These are phyloP conservation scores for Drosophila azteca DNA, from an alignment of 1,140 invertebrate genomes.

Conservation along the genomic window DNA sequence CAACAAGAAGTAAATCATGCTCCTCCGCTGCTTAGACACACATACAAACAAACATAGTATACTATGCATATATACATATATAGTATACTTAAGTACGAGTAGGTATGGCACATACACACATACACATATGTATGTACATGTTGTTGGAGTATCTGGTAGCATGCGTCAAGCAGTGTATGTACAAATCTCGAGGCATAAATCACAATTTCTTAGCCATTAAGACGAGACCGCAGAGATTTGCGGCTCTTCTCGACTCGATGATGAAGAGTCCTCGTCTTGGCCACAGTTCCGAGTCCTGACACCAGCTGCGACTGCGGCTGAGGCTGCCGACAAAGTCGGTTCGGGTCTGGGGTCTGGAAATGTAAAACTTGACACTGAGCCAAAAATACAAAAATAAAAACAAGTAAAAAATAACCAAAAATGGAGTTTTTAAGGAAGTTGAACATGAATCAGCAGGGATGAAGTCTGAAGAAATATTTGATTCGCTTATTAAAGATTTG, in stretches of 20 bases:
- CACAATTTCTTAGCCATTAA: conserved; percentile 82
- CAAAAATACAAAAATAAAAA: neutral
- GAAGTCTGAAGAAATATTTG: too few relatives aligned
- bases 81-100: neutral
- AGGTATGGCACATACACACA: conserved; percentile 11
- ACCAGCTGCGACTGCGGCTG: conserved; percentile 36
- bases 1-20: conserved; percentile 29
- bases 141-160: neutral
- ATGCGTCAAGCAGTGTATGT: conserved; percentile 29
- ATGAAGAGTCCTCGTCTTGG: conserved; percentile 46
- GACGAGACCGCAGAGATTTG: conserved; percentile 80
- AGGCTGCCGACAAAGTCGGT: conserved; percentile 1
- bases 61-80: neutral
- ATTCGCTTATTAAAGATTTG: neutral
- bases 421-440: conserved; percentile 6
- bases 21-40: conserved; percentile 22
- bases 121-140: neutral
- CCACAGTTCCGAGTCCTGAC: conserved; percentile 4
- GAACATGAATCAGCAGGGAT: too few relatives aligned
- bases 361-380: conserved; percentile 2
- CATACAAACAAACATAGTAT: neutral
- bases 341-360: too few relatives aligned
- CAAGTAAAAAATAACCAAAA: neutral
- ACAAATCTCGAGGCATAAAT: conserved; percentile 77
- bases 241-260: conserved; percentile 65